phyloP scores from a whole-genome alignment of 2,113 vertebrate genomes.

The Coptodon bakossiorum region DNA sequence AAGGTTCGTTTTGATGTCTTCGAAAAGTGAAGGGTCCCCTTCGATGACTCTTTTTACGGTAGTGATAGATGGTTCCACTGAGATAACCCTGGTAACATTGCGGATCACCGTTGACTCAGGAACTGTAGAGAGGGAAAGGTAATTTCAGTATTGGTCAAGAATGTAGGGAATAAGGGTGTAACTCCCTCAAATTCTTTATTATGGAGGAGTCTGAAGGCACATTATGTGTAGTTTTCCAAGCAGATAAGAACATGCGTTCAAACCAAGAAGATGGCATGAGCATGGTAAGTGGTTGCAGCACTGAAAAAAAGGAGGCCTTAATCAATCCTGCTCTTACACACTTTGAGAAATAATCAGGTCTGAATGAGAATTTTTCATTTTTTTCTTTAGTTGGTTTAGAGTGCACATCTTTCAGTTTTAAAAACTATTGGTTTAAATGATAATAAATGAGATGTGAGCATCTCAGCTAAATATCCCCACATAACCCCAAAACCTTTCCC shows the following conservation, averaged over 20 bases:
- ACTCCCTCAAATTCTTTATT: neutral
- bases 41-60: constrained; percentile 25
- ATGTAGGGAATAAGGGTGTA: neutral
- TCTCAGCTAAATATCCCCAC: neutral
- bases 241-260: neutral
- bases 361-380: neutral
- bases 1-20: neutral
- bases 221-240: neutral
- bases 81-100: constrained; percentile 24
- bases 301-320: neutral
- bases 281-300: neutral
- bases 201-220: neutral
- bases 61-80: neutral
- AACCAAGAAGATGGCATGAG: neutral
- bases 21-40: neutral
- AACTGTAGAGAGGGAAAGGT: constrained; percentile 2
- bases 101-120: constrained; percentile 58
- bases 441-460: neutral
- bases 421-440: neutral
- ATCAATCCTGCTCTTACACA: neutral
- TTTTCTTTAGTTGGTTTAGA: neutral
- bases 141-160: neutral
- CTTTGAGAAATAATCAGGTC: neutral
- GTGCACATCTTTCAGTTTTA: neutral
- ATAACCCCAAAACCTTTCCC: neutral